phyloP scores from a whole-genome alignment of 2,113 vertebrate species.

The Accipiter cooperii region DNA sequence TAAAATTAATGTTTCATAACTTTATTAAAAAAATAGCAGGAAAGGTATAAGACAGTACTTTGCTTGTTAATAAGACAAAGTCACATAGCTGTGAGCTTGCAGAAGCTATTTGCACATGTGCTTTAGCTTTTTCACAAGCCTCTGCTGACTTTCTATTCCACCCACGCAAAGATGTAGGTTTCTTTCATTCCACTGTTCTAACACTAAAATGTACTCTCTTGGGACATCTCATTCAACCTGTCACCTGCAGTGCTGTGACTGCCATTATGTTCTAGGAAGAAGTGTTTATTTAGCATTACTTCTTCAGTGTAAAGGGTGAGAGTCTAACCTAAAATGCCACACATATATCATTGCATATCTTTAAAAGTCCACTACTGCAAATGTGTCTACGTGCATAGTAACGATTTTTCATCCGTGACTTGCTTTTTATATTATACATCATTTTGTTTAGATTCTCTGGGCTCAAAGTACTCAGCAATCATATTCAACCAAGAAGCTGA shows the following conservation, averaged over 20 bases:
- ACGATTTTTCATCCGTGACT: not conserved
- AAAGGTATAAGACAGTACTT: not conserved
- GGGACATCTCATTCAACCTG: not conserved
- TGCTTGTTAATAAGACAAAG: not conserved
- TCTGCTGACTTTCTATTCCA: not conserved
- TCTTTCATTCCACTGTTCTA: not conserved
- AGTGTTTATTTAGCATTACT: not conserved
- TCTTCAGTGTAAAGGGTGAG: not conserved
- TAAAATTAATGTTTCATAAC: not conserved
- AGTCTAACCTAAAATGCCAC: not conserved
- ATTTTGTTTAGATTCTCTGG: not conserved
- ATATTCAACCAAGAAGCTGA: not conserved
- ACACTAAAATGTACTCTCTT: not conserved
- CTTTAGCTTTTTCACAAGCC: not conserved
- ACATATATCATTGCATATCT: not conserved
- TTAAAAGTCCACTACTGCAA: not conserved
- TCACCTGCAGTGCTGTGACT: not conserved
- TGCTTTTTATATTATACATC: not conserved
- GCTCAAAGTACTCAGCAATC: not conserved
- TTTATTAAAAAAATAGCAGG: not conserved
- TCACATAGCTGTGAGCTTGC: not conserved
- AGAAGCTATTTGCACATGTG: not conserved
- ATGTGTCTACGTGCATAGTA: fast-evolving
- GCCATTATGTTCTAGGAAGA: not conserved
- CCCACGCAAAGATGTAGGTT: not conserved